Conservation (phyloP, 2,797 vertebrate species). For the Acrocephalus scirpaceus region DNA sequence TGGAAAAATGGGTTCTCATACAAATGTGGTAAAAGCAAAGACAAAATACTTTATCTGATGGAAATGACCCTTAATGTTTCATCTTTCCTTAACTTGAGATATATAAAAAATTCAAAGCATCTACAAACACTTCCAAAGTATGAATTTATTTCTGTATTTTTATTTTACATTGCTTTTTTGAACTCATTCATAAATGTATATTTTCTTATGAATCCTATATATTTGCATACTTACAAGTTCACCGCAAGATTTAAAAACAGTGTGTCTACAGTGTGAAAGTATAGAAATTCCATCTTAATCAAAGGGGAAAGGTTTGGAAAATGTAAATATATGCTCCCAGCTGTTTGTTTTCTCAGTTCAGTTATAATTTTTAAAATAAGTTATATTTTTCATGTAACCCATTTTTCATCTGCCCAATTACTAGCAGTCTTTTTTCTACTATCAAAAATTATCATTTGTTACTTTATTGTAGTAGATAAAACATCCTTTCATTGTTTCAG, state of each 20-base stretch:
- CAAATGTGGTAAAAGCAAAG: background rate
- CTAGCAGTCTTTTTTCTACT: slow-evolving; percentile 78
- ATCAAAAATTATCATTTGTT: slow-evolving; percentile 91
- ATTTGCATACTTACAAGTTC: background rate
- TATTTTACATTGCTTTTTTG: background rate
- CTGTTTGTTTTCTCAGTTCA: slow-evolving; percentile 77
- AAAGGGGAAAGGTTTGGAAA: slow-evolving; percentile 56
- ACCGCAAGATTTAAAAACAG: background rate
- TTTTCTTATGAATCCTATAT: background rate
- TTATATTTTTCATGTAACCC: slow-evolving; percentile 72
- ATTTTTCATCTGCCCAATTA: slow-evolving; percentile 91
- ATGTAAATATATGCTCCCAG: slow-evolving; percentile 69
- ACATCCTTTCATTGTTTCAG: slow-evolving; percentile 90
- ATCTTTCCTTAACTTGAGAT: background rate
- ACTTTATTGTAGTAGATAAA: slow-evolving; percentile 92
- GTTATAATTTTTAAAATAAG: slow-evolving; percentile 71
- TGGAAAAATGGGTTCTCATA: background rate
- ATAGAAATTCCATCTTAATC: slow-evolving; percentile 5
- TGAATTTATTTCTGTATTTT: background rate
- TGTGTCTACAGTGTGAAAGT: background rate
- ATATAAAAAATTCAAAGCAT: background rate
- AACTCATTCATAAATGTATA: background rate
- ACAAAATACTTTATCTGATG: background rate
- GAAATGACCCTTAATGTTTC: background rate
- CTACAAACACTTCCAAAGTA: background rate